Conservation (phyloP, 1,140 invertebrate genomes). For the Choristoneura fumiferana region DNA sequence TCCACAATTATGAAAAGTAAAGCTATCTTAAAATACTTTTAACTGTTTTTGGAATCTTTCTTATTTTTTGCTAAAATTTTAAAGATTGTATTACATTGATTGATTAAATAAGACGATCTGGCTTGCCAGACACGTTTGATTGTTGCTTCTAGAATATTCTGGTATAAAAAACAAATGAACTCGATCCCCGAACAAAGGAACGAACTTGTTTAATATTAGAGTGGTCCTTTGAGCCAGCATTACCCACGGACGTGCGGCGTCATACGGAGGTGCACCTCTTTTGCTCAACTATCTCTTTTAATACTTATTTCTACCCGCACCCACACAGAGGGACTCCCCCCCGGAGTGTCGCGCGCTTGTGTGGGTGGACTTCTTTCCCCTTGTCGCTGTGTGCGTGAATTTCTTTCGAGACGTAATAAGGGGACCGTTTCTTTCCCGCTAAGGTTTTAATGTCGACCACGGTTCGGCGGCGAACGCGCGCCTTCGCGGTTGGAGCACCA, state of each 20-base stretch:
- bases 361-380: slow-evolving; percentile 72
- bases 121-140: background rate
- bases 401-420: slow-evolving; percentile 78
- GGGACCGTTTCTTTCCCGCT: slow-evolving; percentile 76
- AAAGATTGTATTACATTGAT: no score
- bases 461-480: slow-evolving; percentile 72
- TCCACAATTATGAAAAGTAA: no score
- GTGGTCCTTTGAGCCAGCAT: slow-evolving; percentile 24
- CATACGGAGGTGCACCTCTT: slow-evolving; percentile 42
- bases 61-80: no score
- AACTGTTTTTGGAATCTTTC: no score
- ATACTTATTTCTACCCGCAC: slow-evolving; percentile 68
- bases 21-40: no score
- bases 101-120: no score
- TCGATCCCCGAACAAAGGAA: background rate
- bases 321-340: slow-evolving; percentile 46
- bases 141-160: slow-evolving; percentile 15
- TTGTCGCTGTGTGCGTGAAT: slow-evolving; percentile 69
- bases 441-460: slow-evolving; percentile 78
- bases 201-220: background rate
- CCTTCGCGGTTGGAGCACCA: slow-evolving; percentile 57
- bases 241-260: slow-evolving; percentile 25
- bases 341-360: slow-evolving; percentile 53
- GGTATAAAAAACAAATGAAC: background rate
- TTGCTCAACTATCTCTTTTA: slow-evolving; percentile 73